These are phyloP conservation scores for Procambarus clarkii DNA, from an alignment of 1,140 invertebrate genomes.

Conservation along the genomic window DNA sequence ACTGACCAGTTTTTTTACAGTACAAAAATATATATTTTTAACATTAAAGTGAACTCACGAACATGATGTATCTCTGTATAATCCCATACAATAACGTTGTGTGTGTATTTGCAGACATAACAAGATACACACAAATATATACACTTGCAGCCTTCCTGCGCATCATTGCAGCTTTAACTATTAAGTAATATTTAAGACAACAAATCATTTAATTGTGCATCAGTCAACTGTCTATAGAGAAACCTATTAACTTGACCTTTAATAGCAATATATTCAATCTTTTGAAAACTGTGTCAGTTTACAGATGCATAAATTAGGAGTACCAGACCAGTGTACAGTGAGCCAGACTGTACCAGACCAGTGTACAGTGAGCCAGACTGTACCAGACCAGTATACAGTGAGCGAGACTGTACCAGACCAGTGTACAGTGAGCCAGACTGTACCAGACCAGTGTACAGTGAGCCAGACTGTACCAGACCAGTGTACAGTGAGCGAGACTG, in stretches of 20 bases:
- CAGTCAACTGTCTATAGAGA: no score
- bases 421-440: no score
- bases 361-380: no score
- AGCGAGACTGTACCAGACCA: no score
- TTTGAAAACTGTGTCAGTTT: not conserved
- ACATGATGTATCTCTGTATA: not conserved
- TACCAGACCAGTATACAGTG: no score
- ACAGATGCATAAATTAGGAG: not conserved
- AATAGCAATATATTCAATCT: not conserved
- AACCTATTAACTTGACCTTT: no score
- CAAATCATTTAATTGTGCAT: not conserved
- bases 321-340: no score
- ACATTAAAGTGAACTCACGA: not conserved
- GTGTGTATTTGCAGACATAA: not conserved
- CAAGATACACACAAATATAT: not conserved
- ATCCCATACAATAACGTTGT: not conserved
- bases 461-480: no score
- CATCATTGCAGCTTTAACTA: not conserved
- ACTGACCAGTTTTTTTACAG: not conserved
- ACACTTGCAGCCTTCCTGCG: not conserved
- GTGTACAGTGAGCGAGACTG: no score
- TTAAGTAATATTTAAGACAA: not conserved
- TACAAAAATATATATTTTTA: slow-evolving; percentile 3
- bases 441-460: no score
- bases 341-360: no score